phyloP scores from a whole-genome alignment of 2,113 vertebrate genomes.

The Mirza zaza region DNA sequence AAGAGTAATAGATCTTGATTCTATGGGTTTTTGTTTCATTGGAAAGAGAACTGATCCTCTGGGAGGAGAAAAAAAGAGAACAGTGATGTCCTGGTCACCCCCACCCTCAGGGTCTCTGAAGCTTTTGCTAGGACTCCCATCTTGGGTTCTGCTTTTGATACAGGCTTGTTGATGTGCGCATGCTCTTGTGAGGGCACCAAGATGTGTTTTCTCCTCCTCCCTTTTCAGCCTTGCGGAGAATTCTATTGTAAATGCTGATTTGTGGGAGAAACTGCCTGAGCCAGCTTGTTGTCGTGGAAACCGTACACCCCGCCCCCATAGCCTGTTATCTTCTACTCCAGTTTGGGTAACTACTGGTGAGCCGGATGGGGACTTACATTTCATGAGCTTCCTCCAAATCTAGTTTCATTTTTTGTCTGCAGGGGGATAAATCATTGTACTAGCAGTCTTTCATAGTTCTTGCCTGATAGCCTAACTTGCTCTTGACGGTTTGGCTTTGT shows the following conservation, averaged over 20 bases:
- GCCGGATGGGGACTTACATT: slow-evolving; percentile 37
- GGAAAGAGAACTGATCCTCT: slow-evolving; percentile 30
- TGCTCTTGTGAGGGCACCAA: not conserved
- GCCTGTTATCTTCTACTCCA: not conserved
- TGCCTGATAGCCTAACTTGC: not conserved
- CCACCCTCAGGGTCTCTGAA: not conserved
- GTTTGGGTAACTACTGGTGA: slow-evolving; percentile 41
- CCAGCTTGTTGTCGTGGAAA: slow-evolving; percentile 73
- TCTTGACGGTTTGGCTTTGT: not conserved
- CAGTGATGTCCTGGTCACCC: not conserved
- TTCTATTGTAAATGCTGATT: slow-evolving; percentile 71
- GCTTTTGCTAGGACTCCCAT: not conserved
- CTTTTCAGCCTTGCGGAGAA: slow-evolving; percentile 77
- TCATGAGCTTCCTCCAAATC: slow-evolving; percentile 39
- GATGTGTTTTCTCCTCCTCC: slow-evolving; percentile 59
- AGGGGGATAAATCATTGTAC: not conserved
- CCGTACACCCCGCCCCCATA: not conserved
- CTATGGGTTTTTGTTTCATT: slow-evolving; percentile 31
- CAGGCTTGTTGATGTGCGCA: not conserved
- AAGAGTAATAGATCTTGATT: not conserved
- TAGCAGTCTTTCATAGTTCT: not conserved
- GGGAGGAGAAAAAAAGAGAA: not conserved
- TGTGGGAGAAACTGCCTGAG: slow-evolving; percentile 53
- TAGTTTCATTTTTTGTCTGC: slow-evolving; percentile 21
- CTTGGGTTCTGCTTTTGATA: slow-evolving; percentile 44